Base-by-base conservation (phyloP, 53 echinoderm and acorn worm genomes). In the Temnopleurus reevesii region DNA sequence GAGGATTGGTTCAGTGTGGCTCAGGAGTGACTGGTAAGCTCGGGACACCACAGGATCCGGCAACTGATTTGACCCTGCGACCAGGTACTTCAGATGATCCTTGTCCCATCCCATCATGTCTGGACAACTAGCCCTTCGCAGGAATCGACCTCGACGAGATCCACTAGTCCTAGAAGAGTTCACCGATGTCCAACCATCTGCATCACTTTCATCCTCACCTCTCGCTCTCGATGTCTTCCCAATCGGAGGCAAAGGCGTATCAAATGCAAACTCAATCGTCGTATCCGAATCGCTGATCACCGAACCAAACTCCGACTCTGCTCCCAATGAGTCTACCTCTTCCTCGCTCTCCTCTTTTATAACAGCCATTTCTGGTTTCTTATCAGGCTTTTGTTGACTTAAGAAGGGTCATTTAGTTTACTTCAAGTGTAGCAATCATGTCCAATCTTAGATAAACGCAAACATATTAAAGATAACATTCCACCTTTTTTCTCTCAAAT, bases 1-100 rank as follows among this genome's bases (percentile, higher is more conserved):
- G 21, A 91, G 76, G 35, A 95, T 45, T 4, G 95, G 95, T 29
- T 80, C 76, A 15, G 64, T 89, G 60, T 95, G 91, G 47, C 88
- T 83, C 0, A 71, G 89, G 3, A 95, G 76, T 2, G 89, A 89
- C 35, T 79, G 46, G 77, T 86, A 95, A 5, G 93, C 95, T 23
- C 86, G 64, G 1, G 85, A 65, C 12, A 95, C 51, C 29, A 59
- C 90, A 5, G 94, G 47, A 29, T 94, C 92, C 12, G 66, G 66
- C 33, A 66, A 7, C 2, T 65, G 29, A 7, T 66, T 87, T 4
- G 66, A 87, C 5, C 88, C 88, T 47, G 88, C 53, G 8, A 66
- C 71, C 47, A 87, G 21, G 63, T 87, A 87, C 49, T 66, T 65
- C 51, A 65, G 30, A 65, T 71, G 65, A 28, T 87, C 71, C 35